phyloP scores from a whole-genome alignment of 2,113 vertebrate species.

The Coptodon bakossiorum region DNA sequence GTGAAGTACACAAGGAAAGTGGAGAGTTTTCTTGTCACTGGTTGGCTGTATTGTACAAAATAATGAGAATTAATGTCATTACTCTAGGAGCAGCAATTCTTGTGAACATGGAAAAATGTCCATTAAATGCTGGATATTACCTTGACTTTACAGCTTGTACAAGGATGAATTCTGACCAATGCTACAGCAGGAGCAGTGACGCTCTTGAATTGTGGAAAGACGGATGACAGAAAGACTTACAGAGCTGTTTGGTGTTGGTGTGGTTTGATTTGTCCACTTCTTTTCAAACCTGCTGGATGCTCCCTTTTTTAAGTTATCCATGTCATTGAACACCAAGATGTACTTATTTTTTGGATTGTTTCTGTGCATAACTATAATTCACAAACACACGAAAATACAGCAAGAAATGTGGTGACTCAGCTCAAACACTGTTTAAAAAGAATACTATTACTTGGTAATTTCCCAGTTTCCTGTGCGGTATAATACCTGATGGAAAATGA shows the following conservation, averaged over 20 bases:
- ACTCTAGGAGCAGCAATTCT: rapidly evolving
- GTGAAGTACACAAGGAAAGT: background rate
- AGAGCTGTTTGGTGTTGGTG: background rate
- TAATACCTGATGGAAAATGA: background rate
- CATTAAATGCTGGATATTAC: rapidly evolving
- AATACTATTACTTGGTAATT: background rate
- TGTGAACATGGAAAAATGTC: background rate
- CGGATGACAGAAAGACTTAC: rapidly evolving
- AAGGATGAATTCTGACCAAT: background rate
- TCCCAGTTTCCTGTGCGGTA: background rate
- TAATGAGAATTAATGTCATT: background rate
- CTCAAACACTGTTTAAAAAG: background rate
- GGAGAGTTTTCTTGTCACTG: background rate
- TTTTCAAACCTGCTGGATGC: background rate
- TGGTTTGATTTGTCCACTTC: rapidly evolving
- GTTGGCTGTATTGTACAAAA: background rate
- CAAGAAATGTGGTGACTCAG: background rate
- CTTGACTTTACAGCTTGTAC: background rate
- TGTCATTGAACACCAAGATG: background rate
- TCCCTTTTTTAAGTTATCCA: background rate
- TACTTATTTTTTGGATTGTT: rapidly evolving
- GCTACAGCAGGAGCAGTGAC: rapidly evolving
- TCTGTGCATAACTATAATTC: rapidly evolving
- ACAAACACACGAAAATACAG: background rate
- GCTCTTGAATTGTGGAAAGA: background rate